A percentile compares a stretch with the other conserved stretches of the same genome.
These are phyloP conservation scores for Diaphora mendica DNA, from an alignment of 2,888 invertebrate species.

Conservation along the genomic window DNA sequence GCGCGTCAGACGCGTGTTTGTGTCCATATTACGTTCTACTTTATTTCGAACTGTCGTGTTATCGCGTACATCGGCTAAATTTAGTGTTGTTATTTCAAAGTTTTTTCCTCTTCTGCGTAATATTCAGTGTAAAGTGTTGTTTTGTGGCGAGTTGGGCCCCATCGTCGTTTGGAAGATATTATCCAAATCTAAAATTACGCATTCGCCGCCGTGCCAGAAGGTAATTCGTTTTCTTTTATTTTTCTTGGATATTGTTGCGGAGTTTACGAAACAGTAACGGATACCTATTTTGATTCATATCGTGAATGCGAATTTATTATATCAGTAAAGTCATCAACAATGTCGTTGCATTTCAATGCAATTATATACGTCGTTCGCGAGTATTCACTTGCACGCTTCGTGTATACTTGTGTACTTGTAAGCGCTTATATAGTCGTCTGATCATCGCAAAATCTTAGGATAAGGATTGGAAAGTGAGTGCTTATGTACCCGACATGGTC, in stretches of 20 bases:
- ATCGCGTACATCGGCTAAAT: slow-evolving; percentile 74
- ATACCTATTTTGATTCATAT: slow-evolving; percentile 30
- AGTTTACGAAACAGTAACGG: slow-evolving; percentile 38
- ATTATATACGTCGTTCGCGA: slow-evolving; percentile 40
- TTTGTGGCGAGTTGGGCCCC: slow-evolving; percentile 59
- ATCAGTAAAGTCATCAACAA: slow-evolving; percentile 40
- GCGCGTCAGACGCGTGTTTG: slow-evolving; percentile 62
- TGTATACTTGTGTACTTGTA: slow-evolving; percentile 8
- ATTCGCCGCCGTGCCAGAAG: slow-evolving; percentile 75
- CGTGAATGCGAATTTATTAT: slow-evolving; percentile 38
- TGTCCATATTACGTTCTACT: slow-evolving; percentile 49
- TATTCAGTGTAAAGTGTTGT: slow-evolving; percentile 72
- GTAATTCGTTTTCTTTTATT: slow-evolving; percentile 67
- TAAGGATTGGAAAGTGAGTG: slow-evolving; percentile 61
- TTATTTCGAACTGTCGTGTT: slow-evolving; percentile 66
- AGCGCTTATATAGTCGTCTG: slow-evolving; percentile 32
- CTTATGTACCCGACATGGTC: slow-evolving; percentile 48
- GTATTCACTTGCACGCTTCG: slow-evolving; percentile 18
- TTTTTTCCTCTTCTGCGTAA: slow-evolving; percentile 67
- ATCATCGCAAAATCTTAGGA: slow-evolving; percentile 49
- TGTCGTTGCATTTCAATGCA: slow-evolving; percentile 42
- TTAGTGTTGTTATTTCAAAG: slow-evolving; percentile 73
- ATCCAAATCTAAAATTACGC: slow-evolving; percentile 73
- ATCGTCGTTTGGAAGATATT: slow-evolving; percentile 64
- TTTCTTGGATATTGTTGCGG: slow-evolving; percentile 51